Evolutionary conservation across 2,888 invertebrate genomes (phyloP), one percentile per base, ranked within the genome.

Genomic region (Eueremaeus valkanovi): DNA sequence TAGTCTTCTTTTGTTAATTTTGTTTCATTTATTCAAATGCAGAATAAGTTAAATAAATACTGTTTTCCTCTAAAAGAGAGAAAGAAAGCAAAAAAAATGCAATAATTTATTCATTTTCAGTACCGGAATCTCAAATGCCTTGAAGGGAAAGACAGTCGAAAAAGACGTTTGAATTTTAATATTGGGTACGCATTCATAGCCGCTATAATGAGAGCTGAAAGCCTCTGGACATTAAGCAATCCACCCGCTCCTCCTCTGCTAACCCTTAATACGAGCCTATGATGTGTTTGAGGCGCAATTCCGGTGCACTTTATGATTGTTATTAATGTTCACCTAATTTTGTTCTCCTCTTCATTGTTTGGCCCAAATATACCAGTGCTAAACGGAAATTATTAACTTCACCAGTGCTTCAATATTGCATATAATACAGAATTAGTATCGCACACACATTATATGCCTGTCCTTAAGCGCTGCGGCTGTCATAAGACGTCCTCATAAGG

Each of bases 291-390:
- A 24, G 18, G 45, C 70, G 70, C 70, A n/a, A 70, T 70, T 70
- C 70, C 70, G 70, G 70, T 70, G 42, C 45, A 70, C n/a, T 18
- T 55, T 55, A 66, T 33, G 18, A 70, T 70, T 63, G 18, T 63
- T 70, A 70, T 70, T 70, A 70, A 70, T 70, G 70, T 70, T 70
- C 27, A 70, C 70, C 70, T 70, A 70, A 70, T 70, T 70, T 70
- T 29, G 24, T 36, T 33, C 8, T 63, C 3, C 16, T 11, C 45
- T 45, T 70, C 45, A 24, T n/a, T 27, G n/a, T n/a, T 58, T 6
- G 21, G n/a, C 27, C 58, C 21, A 5, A 27, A 58, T 58, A 58
- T 58, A 58, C 24, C 58, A 13, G 18, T 58, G 58, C 58, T 55
- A 42, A 70, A 70, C 40, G 70, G 70, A 70, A 70, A 70, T 42